Evolutionary conservation across 2,888 invertebrate genomes (phyloP), one percentile per base, ranked within the genome.

Genomic region (Apotomis capreana): DNA sequence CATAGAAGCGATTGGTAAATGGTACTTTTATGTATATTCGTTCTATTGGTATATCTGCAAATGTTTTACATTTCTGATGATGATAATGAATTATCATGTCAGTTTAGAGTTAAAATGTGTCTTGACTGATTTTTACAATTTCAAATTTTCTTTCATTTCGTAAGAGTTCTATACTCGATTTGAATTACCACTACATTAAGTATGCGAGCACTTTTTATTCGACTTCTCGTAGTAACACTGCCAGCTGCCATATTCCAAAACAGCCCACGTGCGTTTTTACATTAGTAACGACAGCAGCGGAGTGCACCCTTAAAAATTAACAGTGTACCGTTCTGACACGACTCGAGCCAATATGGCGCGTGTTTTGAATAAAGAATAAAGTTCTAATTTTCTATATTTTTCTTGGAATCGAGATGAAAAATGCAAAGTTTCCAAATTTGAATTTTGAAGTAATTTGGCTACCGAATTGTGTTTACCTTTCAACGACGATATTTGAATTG

Each of bases 231-330:
- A 62, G 69, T 69, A 69, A 15, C 64, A 10, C 63, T 15, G 55
- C 37, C 4, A 44, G 62, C 40, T 55, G 63, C 69, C 63, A 62
- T 69, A 68, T 70, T 71, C 67, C n/a, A 63, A 62, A 65, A 57
- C 62, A 55, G 36, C 49, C 68, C 69, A 67, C 69, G 64, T 52
- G 58, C 52, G 58, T 71, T 73, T 74, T 71, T 73, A 73, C 69
- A 73, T 73, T 70, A 71, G 70, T 73, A 74, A 74, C 74, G 15
- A 70, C 70, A 69, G 46, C 69, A 65, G 73, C 61, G 40, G 9
- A 61, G 40, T 57, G 60, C 59, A 46, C 49, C 36, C 49, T 61
- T 64, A 59, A 62, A 49, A 52, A 55, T 67, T n/a, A 67, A 69
- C 44, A 26, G 44, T n/a, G 9, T 68, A 40, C 55, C 37, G 62